Base-by-base conservation (phyloP, 2,888 invertebrate genomes). In the Corythucha ciliata region DNA sequence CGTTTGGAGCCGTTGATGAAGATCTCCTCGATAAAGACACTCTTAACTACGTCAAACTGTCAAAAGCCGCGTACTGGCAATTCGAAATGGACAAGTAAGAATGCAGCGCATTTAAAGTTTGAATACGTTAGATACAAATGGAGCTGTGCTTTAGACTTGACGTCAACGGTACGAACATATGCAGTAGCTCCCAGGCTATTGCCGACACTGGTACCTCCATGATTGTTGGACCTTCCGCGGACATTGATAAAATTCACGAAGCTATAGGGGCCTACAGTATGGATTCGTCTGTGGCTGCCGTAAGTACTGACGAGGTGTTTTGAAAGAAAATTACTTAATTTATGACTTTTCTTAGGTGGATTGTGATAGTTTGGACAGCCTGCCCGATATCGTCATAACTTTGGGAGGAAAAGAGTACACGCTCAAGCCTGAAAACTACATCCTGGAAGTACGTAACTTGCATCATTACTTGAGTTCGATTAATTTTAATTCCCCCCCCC, bases 151-250 rank as follows among this genome's bases (percentile, higher is more conserved):
- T n/a, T n/a, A n/a, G n/a, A n/a, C n/a, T n/a, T n/a, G n/a, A n/a
- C n/a, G n/a, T n/a, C n/a, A n/a, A n/a, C n/a, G n/a, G n/a, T n/a
- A 33, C 33, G 4, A 33, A 14, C 18, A 16, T 33, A 25, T 52
- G 50, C 27, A 48, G 46, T 62, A 93, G 94, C 2, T 98, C 97
- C 68, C 77, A 90, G 70, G 94, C 92, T 7, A 93, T 94, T 69
- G 93, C 93, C 18, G 92, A 94, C 71, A 92, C 93, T 32, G 93
- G 94, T 61, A 98, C 98, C 58, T 94, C 93, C 48, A 78, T 98
- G 50, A 82, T 98, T 65, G 93, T 88, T 59, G 96, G 96, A 20
- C 97, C 98, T 18, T 65, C 75, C 21, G 69, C 68, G 0, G 92
- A 93, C 68, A 74, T 93, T 53, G 73, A 73, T 39, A 74, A 74